Evolutionary conservation across 2,888 invertebrate species (phyloP), one percentile per base, ranked within the genome.

Genomic region (Clitarchus hookeri): DNA sequence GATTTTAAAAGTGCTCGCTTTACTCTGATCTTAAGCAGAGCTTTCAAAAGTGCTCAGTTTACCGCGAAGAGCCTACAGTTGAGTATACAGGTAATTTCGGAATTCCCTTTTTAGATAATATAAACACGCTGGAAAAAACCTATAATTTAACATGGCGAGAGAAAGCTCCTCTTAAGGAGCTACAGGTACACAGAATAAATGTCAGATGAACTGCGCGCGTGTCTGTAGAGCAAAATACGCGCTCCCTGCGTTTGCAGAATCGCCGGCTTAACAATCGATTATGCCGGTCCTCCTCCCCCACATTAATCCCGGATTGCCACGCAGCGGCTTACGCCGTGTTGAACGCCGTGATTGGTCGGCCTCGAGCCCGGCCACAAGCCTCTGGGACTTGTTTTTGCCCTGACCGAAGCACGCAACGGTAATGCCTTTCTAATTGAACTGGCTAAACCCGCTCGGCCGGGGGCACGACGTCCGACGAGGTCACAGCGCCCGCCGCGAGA

Each of bases 361-460:
- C 65, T 8, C 65, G 65, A 65, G 19, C 65, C 65, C 8, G 23
- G 65, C 65, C 65, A n/a, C 65, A 65, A 65, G 8, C 65, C 65
- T 65, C 65, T 8, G 65, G 65, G 23, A 65, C 65, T 16, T 65
- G 65, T 65, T 65, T 65, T n/a, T n/a, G 65, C 65, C 12, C 65
- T 65, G 65, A n/a, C 65, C 23, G n/a, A n/a, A 65, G 65, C 65
- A 3, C 23, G 23, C 13, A 65, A 65, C 65, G 65, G 65, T 65
- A 65, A 65, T 65, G 65, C 65, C 65, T 65, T 65, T 65, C 65
- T 65, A 65, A 65, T 65, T 65, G 65, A 65, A 65, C 65, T 65
- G 65, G 65, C 65, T 65, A n/a, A 65, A 65, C 48, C 48, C 48
- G 48, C 48, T 11, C 48, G 48, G n/a, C 8, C 65, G 65, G 65